Percentiles rank a stretch among this genome's conserved stretches.
phyloP scores from a whole-genome alignment of 1,140 invertebrate genomes.

The Scaptomyza montana region DNA sequence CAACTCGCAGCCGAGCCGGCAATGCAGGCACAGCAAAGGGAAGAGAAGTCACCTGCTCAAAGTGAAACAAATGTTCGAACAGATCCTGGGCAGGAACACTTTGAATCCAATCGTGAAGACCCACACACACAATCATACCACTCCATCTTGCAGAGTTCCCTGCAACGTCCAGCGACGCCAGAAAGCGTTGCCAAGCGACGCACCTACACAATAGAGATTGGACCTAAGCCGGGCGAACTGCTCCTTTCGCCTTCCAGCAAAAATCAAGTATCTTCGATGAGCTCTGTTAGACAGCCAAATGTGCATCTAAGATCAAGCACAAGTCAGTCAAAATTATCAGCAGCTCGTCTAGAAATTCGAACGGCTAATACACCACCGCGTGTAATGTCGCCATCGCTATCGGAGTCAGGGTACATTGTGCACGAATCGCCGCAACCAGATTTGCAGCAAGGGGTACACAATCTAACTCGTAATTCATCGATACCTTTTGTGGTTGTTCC shows the following conservation, averaged over 20 bases:
- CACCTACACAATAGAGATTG: constrained; percentile 36
- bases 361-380: constrained; percentile 35
- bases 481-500: constrained; percentile 23
- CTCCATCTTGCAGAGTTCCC: constrained; percentile 7
- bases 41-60: neutral
- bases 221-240: constrained; percentile 36
- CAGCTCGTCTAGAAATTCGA: neutral
- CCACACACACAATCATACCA: neutral
- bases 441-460: constrained; percentile 29
- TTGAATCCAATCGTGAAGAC: neutral
- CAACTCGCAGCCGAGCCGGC: neutral
- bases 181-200: neutral
- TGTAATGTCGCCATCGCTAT: neutral
- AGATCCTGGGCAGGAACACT: neutral
- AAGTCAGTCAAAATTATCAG: neutral
- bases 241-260: constrained; percentile 20
- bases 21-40: too few species aligned
- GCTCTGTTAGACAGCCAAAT: neutral
- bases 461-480: constrained; percentile 15
- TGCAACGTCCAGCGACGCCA: neutral
- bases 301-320: neutral
- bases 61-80: too few species aligned
- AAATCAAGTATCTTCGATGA: neutral
- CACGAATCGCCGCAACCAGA: constrained; percentile 60
- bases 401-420: constrained; percentile 42